phyloP scores from a whole-genome alignment of 2,113 vertebrate genomes.

The Trogon surrucura region DNA sequence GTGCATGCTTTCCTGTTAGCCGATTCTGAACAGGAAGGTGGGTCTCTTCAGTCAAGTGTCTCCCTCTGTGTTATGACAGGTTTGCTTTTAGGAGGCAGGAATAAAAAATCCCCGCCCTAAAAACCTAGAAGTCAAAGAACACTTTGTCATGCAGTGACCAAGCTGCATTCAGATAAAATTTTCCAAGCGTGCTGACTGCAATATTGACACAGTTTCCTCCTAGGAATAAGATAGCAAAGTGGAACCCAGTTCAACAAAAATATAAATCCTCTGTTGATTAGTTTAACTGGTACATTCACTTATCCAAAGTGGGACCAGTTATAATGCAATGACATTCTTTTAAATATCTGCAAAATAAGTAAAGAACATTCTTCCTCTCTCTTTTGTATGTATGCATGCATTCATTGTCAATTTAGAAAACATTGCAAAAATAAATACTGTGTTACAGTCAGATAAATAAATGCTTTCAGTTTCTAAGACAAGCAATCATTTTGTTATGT shows the following conservation, averaged over 20 bases:
- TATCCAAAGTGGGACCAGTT: background rate
- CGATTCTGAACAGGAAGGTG: background rate
- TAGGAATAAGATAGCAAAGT: background rate
- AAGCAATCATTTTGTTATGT: background rate
- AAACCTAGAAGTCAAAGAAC: background rate
- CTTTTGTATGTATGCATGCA: background rate
- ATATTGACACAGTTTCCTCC: background rate
- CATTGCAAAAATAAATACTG: background rate
- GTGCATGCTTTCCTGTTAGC: background rate
- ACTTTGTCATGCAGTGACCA: background rate
- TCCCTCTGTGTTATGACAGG: background rate
- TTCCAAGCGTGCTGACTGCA: background rate
- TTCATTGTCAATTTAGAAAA: background rate
- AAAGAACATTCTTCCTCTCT: background rate
- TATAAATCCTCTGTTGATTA: background rate
- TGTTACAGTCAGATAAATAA: background rate
- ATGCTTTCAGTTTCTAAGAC: background rate
- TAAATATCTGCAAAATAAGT: background rate
- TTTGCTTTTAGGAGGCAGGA: background rate
- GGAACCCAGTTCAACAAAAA: background rate
- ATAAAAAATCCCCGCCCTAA: background rate
- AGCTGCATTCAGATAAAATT: background rate
- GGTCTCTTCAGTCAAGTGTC: background rate
- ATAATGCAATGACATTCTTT: background rate
- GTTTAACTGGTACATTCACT: background rate